Evolutionary conservation across 2,797 vertebrate species (phyloP), one percentile per base, ranked within the genome.

Genomic region (Anolis apletophallus): DNA sequence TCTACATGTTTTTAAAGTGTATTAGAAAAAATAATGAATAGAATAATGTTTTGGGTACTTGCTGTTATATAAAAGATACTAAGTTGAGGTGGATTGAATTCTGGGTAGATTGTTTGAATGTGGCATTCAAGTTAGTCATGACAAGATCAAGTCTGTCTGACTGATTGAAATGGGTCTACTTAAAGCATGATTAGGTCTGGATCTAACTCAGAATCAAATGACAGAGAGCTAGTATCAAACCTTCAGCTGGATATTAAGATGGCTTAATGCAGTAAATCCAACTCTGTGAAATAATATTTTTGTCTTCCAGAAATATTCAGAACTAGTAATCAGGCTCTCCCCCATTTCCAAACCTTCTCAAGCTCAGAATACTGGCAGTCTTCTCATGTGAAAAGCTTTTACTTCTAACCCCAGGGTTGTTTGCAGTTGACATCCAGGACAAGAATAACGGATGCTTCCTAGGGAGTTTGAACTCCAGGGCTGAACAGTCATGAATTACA

Each of bases 401-500:
- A 64, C 85, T 80, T 73, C 78, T 67, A 59, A 13, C 82, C 74
- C 61, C 0, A 0, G 76, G 54, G 57, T 91, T 90, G 88, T 86
- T 95, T 93, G 88, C 89, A 61, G 88, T 0, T 90, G 83, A 93
- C 90, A 89, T 79, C 85, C 87, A 76, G 85, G 90, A 91, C 90
- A 92, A 92, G 32, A 87, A 61, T 52, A 86, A 94, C 87, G 90
- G 83, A 91, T 85, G 94, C 93, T 93, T 94, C 94, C 93, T 93
- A 93, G 95, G 95, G 80, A 94, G 92, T 93, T 88, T 73, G 89
- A 90, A 92, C 84, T 85, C 91, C 50, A 73, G 86, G 0, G 12
- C 64, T 80, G 88, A 88, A 93, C 92, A 95, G 87, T 90, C 90
- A 23, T 93, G 93, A 94, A 92, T 95, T 93, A 91, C 91, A 90